These are phyloP conservation scores for Lemur catta DNA, from an alignment of 2,797 vertebrate species.

Conservation along the genomic window DNA sequence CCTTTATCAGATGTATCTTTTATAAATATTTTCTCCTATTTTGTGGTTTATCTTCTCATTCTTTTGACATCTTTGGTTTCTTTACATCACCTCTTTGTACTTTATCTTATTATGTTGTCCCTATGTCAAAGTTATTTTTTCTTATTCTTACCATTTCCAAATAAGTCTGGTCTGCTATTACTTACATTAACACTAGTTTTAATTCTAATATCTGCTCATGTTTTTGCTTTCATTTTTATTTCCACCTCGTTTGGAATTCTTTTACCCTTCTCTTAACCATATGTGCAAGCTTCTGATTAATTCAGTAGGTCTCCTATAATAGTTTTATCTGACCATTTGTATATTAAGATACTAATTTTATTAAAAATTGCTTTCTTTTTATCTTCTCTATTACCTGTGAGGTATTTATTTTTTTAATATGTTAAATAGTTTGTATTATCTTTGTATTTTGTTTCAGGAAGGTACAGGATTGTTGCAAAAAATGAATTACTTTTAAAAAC, in stretches of 20 bases:
- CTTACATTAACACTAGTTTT: background rate
- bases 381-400: background rate
- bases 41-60: background rate
- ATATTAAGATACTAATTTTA: background rate
- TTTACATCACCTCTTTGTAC: background rate
- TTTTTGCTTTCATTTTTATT: background rate
- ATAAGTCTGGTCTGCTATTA: background rate
- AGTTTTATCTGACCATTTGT: slow-evolving; percentile 1
- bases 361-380: slow-evolving; percentile 20
- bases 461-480: background rate
- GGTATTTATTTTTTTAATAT: background rate
- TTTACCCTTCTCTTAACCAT: background rate
- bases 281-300: background rate
- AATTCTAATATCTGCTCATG: background rate
- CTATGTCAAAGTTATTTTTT: background rate
- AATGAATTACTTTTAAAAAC: background rate
- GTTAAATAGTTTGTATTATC: background rate
- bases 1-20: background rate
- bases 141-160: background rate
- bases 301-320: background rate
- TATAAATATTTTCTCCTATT: background rate
- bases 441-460: background rate
- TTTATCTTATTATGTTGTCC: background rate
- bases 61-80: background rate
- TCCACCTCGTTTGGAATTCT: background rate